phyloP scores from a whole-genome alignment of 1,140 invertebrate genomes.

The Lepidostoma basale region DNA sequence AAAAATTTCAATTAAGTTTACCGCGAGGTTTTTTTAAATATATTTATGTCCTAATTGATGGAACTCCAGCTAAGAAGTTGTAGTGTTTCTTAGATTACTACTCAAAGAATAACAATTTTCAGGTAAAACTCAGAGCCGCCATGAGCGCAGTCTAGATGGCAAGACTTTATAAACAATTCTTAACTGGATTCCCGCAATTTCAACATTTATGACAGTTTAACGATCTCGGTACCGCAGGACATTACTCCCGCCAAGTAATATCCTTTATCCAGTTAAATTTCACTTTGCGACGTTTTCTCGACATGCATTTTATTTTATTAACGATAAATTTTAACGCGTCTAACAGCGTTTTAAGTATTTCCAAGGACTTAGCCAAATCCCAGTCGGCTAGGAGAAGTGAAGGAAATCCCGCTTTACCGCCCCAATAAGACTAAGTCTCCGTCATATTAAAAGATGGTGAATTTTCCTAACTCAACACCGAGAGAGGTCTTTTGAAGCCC shows the following conservation, averaged over 20 bases:
- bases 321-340: slow-evolving; percentile 28
- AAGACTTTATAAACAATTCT: no score
- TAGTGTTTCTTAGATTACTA: no score
- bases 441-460: slow-evolving; percentile 20
- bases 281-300: slow-evolving; percentile 1
- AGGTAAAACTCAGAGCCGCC: no score
- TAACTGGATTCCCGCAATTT: neutral
- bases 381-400: slow-evolving; percentile 5
- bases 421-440: neutral
- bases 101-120: no score
- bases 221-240: neutral
- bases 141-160: no score
- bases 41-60: no score
- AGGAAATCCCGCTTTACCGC: slow-evolving; percentile 21
- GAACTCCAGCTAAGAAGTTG: no score
- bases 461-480: slow-evolving; percentile 17
- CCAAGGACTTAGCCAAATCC: slow-evolving; percentile 9
- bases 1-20: no score
- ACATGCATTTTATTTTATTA: slow-evolving; percentile 31
- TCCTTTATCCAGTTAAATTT: neutral
- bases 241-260: neutral
- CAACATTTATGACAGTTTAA: neutral
- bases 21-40: no score
- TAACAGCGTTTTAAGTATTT: slow-evolving; percentile 32
- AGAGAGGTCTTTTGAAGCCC: no score